Conservation (phyloP, 2,113 vertebrate genomes). For the Dipodomys merriami region DNA sequence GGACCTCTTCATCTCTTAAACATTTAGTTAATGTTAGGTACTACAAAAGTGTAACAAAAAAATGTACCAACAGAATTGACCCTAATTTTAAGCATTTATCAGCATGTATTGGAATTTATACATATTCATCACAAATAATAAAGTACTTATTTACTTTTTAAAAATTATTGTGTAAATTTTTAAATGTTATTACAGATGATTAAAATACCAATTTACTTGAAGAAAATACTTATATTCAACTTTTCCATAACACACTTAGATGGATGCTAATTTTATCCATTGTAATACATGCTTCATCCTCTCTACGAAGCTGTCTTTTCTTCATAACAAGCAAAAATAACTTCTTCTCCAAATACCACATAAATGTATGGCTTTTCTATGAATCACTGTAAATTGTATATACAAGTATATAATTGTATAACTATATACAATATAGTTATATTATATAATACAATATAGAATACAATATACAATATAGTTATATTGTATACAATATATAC, state of each 20-base stretch:
- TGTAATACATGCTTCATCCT: conserved; percentile 10
- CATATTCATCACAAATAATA: conserved; percentile 47
- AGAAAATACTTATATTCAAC: conserved; percentile 46
- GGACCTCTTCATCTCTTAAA: conserved; percentile 31
- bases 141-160: background rate
- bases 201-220: conserved; percentile 32
- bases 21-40: background rate
- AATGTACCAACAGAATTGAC: background rate
- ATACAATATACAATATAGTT: too few relatives aligned
- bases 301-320: conserved; percentile 17
- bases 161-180: background rate
- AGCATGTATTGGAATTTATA: conserved; percentile 17
- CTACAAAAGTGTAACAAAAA: background rate
- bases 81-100: conserved; percentile 30
- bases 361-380: background rate
- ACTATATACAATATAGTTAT: too few relatives aligned
- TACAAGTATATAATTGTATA: background rate
- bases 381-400: background rate
- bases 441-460: too few relatives aligned
- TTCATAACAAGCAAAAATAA: conserved; percentile 50
- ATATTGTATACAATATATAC: too few relatives aligned
- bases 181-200: background rate
- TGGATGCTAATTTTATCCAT: conserved; percentile 2
- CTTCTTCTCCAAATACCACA: conserved; percentile 47
- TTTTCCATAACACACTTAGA: conserved; percentile 36